A percentile compares a stretch with the other conserved stretches of the same genome.
Evolutionary conservation across 2,888 invertebrate genomes (phyloP).

Genomic region (Macrophya annulata): DNA sequence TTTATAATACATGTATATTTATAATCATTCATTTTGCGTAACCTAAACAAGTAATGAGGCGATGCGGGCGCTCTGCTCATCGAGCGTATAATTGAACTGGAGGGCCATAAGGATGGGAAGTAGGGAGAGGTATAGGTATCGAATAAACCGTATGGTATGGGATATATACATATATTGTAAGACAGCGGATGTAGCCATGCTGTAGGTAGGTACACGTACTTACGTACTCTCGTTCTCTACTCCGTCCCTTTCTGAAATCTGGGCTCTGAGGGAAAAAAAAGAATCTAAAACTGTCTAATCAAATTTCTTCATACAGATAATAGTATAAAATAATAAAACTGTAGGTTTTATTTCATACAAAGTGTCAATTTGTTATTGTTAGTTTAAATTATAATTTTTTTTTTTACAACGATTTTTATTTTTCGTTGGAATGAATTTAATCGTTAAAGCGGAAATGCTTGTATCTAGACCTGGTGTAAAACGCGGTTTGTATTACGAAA

Average conservation of each 20-base stretch:
- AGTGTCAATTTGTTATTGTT: no score
- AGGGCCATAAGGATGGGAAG: neutral
- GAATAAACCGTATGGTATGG: neutral
- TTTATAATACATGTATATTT: neutral
- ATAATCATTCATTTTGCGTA: slow-evolving; percentile 43
- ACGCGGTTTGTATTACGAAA: neutral
- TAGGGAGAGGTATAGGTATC: slow-evolving; percentile 2
- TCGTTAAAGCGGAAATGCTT: neutral
- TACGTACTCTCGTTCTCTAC: neutral
- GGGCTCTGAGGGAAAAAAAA: neutral
- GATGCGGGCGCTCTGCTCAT: slow-evolving; percentile 57
- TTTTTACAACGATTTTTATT: neutral
- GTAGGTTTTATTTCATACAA: no score
- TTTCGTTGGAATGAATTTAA: neutral
- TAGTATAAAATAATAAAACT: no score
- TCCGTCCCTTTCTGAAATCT: neutral
- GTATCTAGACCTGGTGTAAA: neutral
- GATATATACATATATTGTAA: neutral
- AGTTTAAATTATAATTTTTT: no score
- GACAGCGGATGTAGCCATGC: slow-evolving; percentile 16
- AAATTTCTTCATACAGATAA: no score
- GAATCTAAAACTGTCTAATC: no score
- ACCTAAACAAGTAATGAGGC: slow-evolving; percentile 56
- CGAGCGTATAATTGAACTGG: slow-evolving; percentile 57
- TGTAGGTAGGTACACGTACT: slow-evolving; percentile 3